phyloP scores from a whole-genome alignment of 2,888 invertebrate species.

The Xylota segnis region DNA sequence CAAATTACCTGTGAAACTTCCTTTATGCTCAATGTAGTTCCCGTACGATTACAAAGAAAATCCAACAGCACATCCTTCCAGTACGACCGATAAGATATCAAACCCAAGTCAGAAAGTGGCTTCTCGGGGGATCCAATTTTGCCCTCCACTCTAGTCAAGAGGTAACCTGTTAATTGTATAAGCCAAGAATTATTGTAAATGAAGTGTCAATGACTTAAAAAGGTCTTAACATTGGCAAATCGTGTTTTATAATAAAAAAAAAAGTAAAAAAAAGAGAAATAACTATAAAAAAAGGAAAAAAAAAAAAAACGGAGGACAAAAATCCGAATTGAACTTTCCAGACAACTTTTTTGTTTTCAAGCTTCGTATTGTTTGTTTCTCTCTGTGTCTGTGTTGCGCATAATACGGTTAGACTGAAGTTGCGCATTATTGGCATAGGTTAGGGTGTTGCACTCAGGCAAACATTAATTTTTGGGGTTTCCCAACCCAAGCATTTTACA shows the following conservation, averaged over 20 bases:
- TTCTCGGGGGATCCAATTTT: slow-evolving; percentile 99
- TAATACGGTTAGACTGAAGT: slow-evolving; percentile 78
- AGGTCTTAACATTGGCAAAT: slow-evolving; percentile 47
- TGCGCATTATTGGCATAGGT: slow-evolving; percentile 80
- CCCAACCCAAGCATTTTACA: slow-evolving; percentile 64
- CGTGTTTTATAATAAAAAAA: slow-evolving; percentile 38
- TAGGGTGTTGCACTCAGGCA: slow-evolving; percentile 77
- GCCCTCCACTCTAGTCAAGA: slow-evolving; percentile 96
- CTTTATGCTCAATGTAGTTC: slow-evolving; percentile 95
- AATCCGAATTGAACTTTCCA: slow-evolving; percentile 72
- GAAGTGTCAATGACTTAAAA: slow-evolving; percentile 58
- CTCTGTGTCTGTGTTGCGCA: slow-evolving; percentile 72
- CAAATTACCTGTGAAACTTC: slow-evolving; percentile 87
- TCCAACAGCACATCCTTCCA: slow-evolving; percentile 98
- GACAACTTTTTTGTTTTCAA: slow-evolving; percentile 69
- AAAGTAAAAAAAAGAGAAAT: slow-evolving; percentile 24
- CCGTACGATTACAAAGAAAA: slow-evolving; percentile 94
- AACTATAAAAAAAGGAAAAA: slow-evolving; percentile 17
- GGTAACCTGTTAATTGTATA: slow-evolving; percentile 90
- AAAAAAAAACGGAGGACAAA: slow-evolving; percentile 57
- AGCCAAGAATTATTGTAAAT: slow-evolving; percentile 35
- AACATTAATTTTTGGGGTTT: slow-evolving; percentile 72
- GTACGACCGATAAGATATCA: slow-evolving; percentile 98
- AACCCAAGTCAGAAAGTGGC: slow-evolving; percentile 97
- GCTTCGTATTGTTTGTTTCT: slow-evolving; percentile 63